phyloP scores from a whole-genome alignment of 2,888 invertebrate genomes.

The Notodonta ziczac region DNA sequence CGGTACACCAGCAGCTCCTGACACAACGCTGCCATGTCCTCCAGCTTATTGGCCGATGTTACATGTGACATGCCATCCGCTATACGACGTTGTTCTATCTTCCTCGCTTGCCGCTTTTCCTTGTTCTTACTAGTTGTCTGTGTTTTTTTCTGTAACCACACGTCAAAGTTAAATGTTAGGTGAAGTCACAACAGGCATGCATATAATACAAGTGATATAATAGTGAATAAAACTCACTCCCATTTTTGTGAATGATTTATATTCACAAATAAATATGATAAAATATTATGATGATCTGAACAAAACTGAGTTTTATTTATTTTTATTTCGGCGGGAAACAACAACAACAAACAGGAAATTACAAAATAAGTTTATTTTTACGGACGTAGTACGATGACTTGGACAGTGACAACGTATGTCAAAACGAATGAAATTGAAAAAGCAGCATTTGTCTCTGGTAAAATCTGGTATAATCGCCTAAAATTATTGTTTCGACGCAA shows the following conservation, averaged over 20 bases:
- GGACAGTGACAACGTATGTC: too few species aligned
- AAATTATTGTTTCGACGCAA: too few species aligned
- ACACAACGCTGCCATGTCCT: constrained; percentile 85
- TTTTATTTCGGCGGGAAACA: too few species aligned
- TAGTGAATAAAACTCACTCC: constrained; percentile 47
- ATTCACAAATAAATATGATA: not conserved
- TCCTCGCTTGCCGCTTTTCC: constrained; percentile 86
- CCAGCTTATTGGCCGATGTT: constrained; percentile 84
- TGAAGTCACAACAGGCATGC: not conserved
- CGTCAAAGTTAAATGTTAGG: too few species aligned
- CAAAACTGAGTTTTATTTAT: too few species aligned
- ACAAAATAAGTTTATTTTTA: too few species aligned
- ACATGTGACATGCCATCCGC: constrained; percentile 85
- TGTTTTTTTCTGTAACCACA: constrained; percentile 77
- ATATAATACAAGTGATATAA: not conserved
- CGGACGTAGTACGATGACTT: too few species aligned
- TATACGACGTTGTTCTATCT: constrained; percentile 85
- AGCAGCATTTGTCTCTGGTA: too few species aligned
- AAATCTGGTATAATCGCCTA: too few species aligned
- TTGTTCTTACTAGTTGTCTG: constrained; percentile 80
- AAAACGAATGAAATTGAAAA: too few species aligned
- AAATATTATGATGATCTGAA: too few species aligned
- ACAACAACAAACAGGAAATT: too few species aligned
- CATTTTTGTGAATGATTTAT: constrained; percentile 34
- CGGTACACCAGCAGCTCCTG: constrained; percentile 86